Conservation (phyloP, 2,113 vertebrate genomes). For the Rynchops niger region DNA sequence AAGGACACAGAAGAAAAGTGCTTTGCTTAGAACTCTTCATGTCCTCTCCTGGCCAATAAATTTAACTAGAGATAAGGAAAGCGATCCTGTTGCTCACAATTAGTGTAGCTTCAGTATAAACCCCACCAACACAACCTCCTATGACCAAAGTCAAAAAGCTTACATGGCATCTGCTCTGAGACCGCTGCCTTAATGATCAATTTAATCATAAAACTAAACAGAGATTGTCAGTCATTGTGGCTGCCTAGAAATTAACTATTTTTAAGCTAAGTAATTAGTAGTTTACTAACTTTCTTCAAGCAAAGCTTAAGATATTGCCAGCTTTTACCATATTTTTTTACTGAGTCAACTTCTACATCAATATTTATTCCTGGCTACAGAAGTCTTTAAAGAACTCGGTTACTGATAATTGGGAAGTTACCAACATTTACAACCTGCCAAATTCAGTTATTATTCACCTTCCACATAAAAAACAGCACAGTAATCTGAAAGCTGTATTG, state of each 20-base stretch:
- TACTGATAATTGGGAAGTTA: neutral
- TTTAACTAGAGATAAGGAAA: neutral
- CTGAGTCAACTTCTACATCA: neutral
- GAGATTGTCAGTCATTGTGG: neutral
- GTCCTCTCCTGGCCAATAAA: neutral
- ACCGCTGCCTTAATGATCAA: neutral
- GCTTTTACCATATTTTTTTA: neutral
- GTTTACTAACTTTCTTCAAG: neutral
- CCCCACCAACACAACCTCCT: neutral
- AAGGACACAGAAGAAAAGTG: neutral
- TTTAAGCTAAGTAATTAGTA: neutral
- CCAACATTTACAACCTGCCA: neutral
- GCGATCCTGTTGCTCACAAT: accelerated
- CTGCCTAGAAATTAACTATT: neutral
- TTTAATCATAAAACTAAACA: neutral
- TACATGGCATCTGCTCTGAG: neutral
- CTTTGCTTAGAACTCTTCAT: neutral
- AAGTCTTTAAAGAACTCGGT: neutral
- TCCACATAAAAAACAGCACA: neutral
- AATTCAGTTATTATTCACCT: neutral
- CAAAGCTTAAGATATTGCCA: neutral
- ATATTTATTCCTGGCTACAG: neutral
- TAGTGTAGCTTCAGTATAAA: neutral
- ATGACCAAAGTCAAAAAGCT: neutral
- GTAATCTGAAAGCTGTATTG: neutral